Evolutionary conservation across 1,140 invertebrate genomes (phyloP).

Genomic region (Drosophila albomicans): DNA sequence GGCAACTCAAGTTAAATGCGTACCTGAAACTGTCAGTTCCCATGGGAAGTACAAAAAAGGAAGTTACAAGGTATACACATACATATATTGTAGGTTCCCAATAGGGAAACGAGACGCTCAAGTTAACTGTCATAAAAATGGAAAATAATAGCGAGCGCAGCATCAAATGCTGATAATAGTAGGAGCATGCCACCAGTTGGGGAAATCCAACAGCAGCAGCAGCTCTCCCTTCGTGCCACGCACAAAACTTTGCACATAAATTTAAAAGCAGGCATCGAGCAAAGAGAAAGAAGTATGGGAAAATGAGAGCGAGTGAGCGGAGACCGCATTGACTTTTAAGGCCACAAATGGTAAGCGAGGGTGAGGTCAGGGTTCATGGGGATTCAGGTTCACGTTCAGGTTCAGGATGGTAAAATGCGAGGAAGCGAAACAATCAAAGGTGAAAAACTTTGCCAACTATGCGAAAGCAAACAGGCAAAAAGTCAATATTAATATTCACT

Average conservation of each 20-base stretch:
- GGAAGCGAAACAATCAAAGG: conserved; percentile 76
- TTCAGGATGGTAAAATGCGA: conserved; percentile 30
- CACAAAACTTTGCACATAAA: conserved; percentile 82
- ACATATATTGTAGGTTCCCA: background rate
- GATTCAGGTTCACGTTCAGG: conserved; percentile 29
- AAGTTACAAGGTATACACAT: background rate
- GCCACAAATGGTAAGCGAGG: conserved; percentile 74
- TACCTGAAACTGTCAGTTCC: conserved; percentile 21
- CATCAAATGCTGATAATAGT: conserved; percentile 76
- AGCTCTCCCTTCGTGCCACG: conserved; percentile 42
- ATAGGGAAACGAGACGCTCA: conserved; percentile 32
- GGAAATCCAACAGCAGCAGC: conserved; percentile 18
- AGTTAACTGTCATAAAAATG: conserved; percentile 78
- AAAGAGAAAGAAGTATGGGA: conserved; percentile 33
- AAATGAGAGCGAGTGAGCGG: background rate
- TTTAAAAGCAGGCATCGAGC: conserved; percentile 57
- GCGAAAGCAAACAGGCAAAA: conserved; percentile 69
- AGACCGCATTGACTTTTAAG: conserved; percentile 70
- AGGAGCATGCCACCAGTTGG: conserved; percentile 52
- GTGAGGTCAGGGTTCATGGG: conserved; percentile 46
- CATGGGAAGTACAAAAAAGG: background rate
- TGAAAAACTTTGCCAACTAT: conserved; percentile 81
- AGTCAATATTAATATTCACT: conserved; percentile 83
- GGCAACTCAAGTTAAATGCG: conserved; percentile 7
- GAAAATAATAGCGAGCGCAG: conserved; percentile 55